phyloP scores from a whole-genome alignment of 2,888 invertebrate species.

The Cantharis rustica region DNA sequence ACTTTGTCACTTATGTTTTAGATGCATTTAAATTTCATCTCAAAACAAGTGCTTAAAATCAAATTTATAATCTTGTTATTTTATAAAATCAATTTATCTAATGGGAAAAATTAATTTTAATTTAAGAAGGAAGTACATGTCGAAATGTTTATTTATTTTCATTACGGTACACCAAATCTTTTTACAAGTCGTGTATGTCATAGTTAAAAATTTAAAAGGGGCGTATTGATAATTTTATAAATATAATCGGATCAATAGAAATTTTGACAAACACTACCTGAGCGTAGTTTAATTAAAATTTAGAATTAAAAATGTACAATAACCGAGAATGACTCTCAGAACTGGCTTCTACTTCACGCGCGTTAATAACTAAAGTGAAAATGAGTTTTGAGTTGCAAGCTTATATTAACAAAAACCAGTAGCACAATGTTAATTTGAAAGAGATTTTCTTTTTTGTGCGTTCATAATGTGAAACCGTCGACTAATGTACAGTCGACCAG shows the following conservation, averaged over 20 bases:
- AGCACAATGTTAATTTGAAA: conserved; percentile 52
- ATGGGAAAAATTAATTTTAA: background rate
- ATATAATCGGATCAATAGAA: background rate
- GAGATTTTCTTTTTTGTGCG: conserved; percentile 46
- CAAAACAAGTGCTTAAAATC: background rate
- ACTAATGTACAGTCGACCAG: conserved; percentile 44
- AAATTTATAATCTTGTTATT: background rate
- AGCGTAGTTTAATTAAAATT: background rate
- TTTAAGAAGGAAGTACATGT: background rate
- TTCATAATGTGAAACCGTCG: conserved; percentile 38
- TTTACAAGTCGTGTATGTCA: background rate
- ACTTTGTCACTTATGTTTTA: conserved; percentile 39
- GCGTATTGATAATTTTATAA: background rate
- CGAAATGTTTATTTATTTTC: background rate
- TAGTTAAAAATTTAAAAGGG: background rate
- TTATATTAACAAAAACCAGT: conserved; percentile 52
- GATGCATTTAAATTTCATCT: background rate
- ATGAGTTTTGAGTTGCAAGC: conserved; percentile 45
- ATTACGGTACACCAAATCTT: background rate
- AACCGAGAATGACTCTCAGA: conserved; percentile 32
- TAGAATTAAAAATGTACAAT: conserved; percentile 14
- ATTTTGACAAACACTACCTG: background rate
- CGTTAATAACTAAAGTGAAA: conserved; percentile 45
- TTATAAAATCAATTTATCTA: background rate
- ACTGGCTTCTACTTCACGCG: conserved; percentile 34